Evolutionary conservation across 2,113 vertebrate species (phyloP).

Genomic region (Condylura cristata): DNA sequence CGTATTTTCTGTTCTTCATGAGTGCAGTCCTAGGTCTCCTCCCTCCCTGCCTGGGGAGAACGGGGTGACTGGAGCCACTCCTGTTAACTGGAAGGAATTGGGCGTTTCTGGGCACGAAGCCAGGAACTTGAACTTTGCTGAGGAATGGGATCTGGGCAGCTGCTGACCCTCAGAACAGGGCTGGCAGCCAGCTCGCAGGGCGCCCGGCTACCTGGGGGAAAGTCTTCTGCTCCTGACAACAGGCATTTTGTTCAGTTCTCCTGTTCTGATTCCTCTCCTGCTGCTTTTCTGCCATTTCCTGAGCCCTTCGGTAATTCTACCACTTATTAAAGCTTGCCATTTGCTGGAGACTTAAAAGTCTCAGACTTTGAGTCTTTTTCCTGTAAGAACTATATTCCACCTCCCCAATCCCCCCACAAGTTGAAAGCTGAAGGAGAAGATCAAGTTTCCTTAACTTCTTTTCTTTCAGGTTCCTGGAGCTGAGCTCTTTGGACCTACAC

Average conservation of each 20-base stretch:
- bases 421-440: background rate
- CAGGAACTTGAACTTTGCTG: slow-evolving; percentile 46
- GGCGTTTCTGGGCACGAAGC: slow-evolving; percentile 6
- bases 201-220: background rate
- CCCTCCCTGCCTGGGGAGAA: background rate
- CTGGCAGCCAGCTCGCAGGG: slow-evolving; percentile 34
- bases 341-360: background rate
- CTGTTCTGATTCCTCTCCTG: slow-evolving; percentile 25
- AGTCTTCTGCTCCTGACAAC: slow-evolving; percentile 41
- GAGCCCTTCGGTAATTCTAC: slow-evolving; percentile 8
- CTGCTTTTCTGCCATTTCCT: background rate
- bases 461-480: background rate
- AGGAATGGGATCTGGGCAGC: slow-evolving; percentile 47
- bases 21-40: background rate
- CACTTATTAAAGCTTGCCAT: slow-evolving; percentile 25
- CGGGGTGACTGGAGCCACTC: background rate
- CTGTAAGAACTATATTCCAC: background rate
- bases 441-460: slow-evolving; percentile 51
- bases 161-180: background rate
- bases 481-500: background rate
- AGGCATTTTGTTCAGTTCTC: slow-evolving; percentile 24
- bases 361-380: background rate
- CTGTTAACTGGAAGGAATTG: slow-evolving; percentile 59
- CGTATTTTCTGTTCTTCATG: slow-evolving; percentile 15
- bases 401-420: too few species aligned